phyloP scores from a whole-genome alignment of 2,797 vertebrate genomes.

The Morus bassanus region DNA sequence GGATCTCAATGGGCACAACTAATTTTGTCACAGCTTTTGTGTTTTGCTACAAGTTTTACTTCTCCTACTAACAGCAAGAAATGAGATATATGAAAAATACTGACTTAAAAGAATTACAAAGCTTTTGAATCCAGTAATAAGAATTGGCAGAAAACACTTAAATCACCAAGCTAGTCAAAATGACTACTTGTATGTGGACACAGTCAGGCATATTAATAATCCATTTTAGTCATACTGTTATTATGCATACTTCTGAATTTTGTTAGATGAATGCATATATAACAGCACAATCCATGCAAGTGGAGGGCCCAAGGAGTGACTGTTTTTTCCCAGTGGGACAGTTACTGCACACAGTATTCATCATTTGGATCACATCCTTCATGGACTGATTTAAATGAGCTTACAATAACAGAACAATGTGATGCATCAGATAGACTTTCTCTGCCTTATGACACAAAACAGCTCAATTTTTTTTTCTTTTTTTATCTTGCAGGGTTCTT shows the following conservation, averaged over 20 bases:
- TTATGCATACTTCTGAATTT: background rate
- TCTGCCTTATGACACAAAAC: background rate
- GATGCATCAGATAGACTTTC: background rate
- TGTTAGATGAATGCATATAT: background rate
- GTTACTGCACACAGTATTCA: background rate
- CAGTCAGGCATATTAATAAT: background rate
- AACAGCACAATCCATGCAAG: background rate
- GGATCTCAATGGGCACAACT: background rate
- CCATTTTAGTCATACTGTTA: background rate
- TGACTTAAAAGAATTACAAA: background rate
- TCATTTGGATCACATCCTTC: background rate
- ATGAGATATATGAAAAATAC: background rate
- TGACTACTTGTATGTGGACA: background rate
- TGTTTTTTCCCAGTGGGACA: background rate
- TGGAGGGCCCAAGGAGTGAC: background rate
- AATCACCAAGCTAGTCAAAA: background rate
- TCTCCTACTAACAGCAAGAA: background rate
- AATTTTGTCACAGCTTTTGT: background rate
- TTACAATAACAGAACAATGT: background rate
- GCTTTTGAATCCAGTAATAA: background rate
- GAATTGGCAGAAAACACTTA: background rate
- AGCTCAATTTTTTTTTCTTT: background rate
- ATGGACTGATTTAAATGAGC: background rate
- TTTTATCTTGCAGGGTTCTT: conserved; percentile 83
- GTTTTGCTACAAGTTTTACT: background rate